Evolutionary conservation across 2,113 vertebrate species (phyloP), one percentile per base, ranked within the genome.

Genomic region (Chlamydotis undulata): DNA sequence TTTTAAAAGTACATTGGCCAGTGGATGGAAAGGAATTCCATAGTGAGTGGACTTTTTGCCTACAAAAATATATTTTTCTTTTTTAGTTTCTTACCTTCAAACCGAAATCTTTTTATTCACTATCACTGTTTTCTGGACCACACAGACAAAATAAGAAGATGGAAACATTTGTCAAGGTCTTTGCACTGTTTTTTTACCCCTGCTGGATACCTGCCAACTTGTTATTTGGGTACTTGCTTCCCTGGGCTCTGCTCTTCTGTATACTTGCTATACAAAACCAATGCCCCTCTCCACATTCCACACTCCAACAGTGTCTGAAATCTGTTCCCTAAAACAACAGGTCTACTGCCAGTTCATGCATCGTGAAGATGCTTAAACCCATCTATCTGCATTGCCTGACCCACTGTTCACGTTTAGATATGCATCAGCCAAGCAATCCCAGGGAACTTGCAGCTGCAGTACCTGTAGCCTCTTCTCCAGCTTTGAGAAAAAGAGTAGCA

Each of bases 371-470:
- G 60, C 41, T 81, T 37, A 47, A 69, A 74, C 3, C 10, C 50
- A 65, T 33, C 24, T 60, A 64, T 3, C 75, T 29, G 19, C 53
- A 37, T 50, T 49, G 47, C 19, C 50, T 91, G 57, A 68, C 28
- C 16, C 29, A 21, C 5, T 0, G 0, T n/a, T 67, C 2, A 0
- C 19, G 15, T 45, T 49, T 57, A 17, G 39, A 37, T 41, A 6
- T 6, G 29, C 15, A 35, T 8, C 50, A 39, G 49, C 24, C 50
- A 65, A 67, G 43, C 4, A 80, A 19, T 52, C 45, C 55, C 5
- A 31, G 55, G 21, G 19, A 82, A 91, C 35, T 60, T 13, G 28
- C 0, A 3, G 31, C 57, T 71, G 33, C 23, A 53, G 35, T 21
- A 56, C 35, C 50, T 89, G 41, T 49, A 76, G 31, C 43, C 23